Evolutionary conservation across 2,888 invertebrate genomes (phyloP).

Genomic region (Pyrochroa serraticornis): DNA sequence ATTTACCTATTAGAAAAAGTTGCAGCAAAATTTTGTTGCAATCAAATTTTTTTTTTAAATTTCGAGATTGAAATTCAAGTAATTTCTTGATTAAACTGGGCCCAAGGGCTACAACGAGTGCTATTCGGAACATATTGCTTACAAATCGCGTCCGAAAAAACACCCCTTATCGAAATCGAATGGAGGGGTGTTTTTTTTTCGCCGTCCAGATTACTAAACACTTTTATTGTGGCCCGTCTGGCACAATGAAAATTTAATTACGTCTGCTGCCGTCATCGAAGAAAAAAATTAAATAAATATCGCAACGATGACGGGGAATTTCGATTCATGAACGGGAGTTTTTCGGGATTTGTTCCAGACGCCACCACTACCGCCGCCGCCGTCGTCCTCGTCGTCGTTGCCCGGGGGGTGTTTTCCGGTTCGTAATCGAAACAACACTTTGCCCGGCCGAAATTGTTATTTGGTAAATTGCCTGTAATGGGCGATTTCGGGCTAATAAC

Average conservation of each 20-base stretch:
- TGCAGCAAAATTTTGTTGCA: too few relatives aligned
- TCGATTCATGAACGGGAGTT: background rate
- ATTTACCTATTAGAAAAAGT: too few relatives aligned
- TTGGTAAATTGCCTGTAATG: slow-evolving; percentile 32
- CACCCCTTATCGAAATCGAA: slow-evolving; percentile 17
- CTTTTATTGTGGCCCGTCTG: slow-evolving; percentile 43
- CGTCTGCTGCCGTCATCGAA: slow-evolving; percentile 10
- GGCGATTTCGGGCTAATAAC: slow-evolving; percentile 33
- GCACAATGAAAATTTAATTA: slow-evolving; percentile 31
- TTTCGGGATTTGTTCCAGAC: too few relatives aligned
- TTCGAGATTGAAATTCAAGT: too few relatives aligned
- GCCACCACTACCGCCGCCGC: too few relatives aligned
- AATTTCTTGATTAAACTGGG: too few relatives aligned
- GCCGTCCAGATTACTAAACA: slow-evolving; percentile 34
- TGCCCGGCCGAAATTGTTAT: too few relatives aligned
- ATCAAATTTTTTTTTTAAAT: too few relatives aligned
- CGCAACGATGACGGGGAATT: slow-evolving; percentile 22
- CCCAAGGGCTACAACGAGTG: too few relatives aligned
- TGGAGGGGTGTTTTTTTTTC: slow-evolving; percentile 18
- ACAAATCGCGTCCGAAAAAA: slow-evolving; percentile 15
- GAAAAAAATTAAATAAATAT: slow-evolving; percentile 22
- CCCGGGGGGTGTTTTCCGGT: too few relatives aligned
- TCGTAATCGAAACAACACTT: too few relatives aligned
- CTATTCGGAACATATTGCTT: slow-evolving; percentile 12
- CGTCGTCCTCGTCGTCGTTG: too few relatives aligned